Percentiles rank a stretch among this genome's conserved stretches.
Evolutionary conservation across 2,888 invertebrate species (phyloP).

Genomic region (Oscheius myriophilus): DNA sequence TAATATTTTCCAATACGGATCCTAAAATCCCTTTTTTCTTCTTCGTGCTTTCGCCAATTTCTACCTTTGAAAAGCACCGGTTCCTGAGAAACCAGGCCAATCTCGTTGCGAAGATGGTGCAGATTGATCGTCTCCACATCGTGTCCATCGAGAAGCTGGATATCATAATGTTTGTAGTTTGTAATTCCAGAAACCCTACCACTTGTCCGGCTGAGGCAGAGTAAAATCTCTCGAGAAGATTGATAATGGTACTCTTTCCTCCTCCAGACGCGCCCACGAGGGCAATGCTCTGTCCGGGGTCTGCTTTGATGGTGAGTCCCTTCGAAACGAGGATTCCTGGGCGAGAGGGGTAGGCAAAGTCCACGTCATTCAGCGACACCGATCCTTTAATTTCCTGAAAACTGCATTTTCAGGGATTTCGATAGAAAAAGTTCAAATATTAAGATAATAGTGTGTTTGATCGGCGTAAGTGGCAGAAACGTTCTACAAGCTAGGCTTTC

Average conservation of each 20-base stretch:
- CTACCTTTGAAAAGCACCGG: conserved; percentile 50
- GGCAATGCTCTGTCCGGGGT: conserved; percentile 57
- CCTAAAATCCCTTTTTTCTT: conserved; percentile 23
- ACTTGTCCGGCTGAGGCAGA: conserved; percentile 67
- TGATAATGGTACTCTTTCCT: conserved; percentile 72
- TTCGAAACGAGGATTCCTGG: conserved; percentile 76
- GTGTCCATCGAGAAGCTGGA: conserved; percentile 42
- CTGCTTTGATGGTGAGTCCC: conserved; percentile 17
- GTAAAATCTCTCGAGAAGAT: conserved; percentile 72
- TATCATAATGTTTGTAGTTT: too few species aligned
- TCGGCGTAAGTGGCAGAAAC: too few species aligned
- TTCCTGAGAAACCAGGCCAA: conserved; percentile 58
- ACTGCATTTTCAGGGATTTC: conserved; percentile 35
- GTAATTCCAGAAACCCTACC: too few species aligned
- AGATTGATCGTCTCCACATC: conserved; percentile 36
- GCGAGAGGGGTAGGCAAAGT: conserved; percentile 85
- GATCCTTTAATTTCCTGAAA: conserved; percentile 74
- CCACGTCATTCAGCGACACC: conserved; percentile 80
- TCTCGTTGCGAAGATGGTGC: conserved; percentile 46
- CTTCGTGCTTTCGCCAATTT: background rate
- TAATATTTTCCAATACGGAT: conserved; percentile 43
- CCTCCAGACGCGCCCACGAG: conserved; percentile 73
- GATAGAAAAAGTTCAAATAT: background rate
- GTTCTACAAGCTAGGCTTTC: too few species aligned
- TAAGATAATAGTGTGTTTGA: too few species aligned